Base-by-base conservation (phyloP, 2,113 vertebrate species). In the Tringa solitaria region DNA sequence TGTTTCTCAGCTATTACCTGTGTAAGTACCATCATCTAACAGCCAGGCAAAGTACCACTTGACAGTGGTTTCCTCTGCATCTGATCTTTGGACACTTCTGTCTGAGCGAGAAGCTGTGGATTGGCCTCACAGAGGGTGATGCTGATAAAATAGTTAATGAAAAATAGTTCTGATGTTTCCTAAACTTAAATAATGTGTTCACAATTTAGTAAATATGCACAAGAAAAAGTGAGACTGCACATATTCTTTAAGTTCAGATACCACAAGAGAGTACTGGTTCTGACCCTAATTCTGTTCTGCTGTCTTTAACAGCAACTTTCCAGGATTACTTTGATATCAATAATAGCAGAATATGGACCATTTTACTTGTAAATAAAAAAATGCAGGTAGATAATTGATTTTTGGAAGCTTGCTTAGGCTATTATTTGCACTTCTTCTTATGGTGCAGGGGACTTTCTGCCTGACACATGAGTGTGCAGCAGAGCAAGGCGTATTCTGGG, bases 401-500 rank as follows among this genome's bases (percentile, higher is more conserved):
- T 90, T 81, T 92, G 69, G 72, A 92, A 70, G 41, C 23, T 17
- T 75, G 23, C 54, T 39, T 88, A 50, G 32, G 56, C 37, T 76
- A 37, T 84, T 95, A 46, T 73, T 94, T 94, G 50, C 84, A 61
- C 91, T 94, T 70, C 35, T 88, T 81, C 35, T 83, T 57, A 56
- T 67, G 46, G 28, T 3, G 1, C 12, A 45, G 75, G 32, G n/a
- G 22, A 51, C 14, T n/a, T 76, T 46, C 28, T 74, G 54, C 50
- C 11, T 4, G 2, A 69, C 41, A 32, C 37, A 70, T 54, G 43
- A 50, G 10, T 35, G 50, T 68, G 79, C 54, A 81, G 79, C 70
- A 74, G 73, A n/a, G 35, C 59, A 80, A 78, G 48, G 81, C 0
- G 0, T 87, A 33, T 93, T 93, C 69, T 90, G 73, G 72, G 72